A percentile compares a stretch with the other conserved stretches of the same genome.
Evolutionary conservation across 1,140 invertebrate species (phyloP).

Genomic region (Zaprionus africanus): DNA sequence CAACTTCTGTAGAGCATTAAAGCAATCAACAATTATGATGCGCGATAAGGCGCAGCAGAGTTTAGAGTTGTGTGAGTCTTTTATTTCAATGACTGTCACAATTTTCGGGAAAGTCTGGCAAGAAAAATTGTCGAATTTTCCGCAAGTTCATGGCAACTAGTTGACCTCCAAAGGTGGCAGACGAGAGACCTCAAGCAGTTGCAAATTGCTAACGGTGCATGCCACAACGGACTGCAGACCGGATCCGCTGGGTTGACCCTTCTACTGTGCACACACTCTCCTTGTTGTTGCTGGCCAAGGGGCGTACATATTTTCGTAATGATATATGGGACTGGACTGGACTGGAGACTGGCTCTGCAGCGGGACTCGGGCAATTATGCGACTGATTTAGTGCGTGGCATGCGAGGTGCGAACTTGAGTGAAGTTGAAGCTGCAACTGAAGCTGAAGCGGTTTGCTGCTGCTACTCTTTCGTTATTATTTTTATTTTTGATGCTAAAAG

Average conservation of each 20-base stretch:
- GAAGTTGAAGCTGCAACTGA: conserved; percentile 46
- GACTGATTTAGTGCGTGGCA: conserved; percentile 77
- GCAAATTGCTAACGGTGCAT: conserved; percentile 59
- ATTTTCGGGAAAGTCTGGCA: conserved; percentile 22
- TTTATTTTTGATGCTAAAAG: conserved; percentile 67
- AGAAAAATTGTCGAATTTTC: conserved; percentile 55
- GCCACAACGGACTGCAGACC: conserved; percentile 22
- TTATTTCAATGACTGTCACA: conserved; percentile 16
- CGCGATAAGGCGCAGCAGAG: conserved; percentile 30
- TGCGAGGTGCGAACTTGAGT: conserved; percentile 73
- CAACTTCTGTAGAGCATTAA: conserved; percentile 24
- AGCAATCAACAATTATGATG: conserved; percentile 18
- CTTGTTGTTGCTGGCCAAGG: background rate
- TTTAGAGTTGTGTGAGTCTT: background rate
- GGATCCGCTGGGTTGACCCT: conserved; percentile 27
- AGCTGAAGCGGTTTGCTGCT: conserved; percentile 13
- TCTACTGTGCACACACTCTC: background rate
- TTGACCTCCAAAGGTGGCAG: conserved; percentile 67
- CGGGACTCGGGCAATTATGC: conserved; percentile 62
- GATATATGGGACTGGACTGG: conserved; percentile 56
- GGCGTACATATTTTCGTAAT: conserved; percentile 74
- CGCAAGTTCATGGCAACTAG: conserved; percentile 56
- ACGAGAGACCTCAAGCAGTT: conserved; percentile 37
- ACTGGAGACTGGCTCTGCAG: background rate
- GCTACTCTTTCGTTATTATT: background rate